These are phyloP conservation scores for Phortica okadai DNA, from an alignment of 2,888 invertebrate genomes.

Conservation along the genomic window DNA sequence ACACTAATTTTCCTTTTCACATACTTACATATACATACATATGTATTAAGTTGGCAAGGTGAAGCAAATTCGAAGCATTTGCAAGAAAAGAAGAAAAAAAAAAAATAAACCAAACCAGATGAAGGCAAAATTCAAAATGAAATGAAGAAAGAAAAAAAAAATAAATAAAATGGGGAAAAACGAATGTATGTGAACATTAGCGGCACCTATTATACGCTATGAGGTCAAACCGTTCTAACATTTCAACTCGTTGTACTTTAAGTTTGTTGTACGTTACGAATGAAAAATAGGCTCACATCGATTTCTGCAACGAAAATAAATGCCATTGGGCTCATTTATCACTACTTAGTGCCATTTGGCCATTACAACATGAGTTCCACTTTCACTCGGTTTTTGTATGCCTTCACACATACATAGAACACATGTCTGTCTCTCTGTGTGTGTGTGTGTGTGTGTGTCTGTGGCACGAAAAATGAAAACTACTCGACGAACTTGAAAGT, in stretches of 20 bases:
- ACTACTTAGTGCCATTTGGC: constrained; percentile 39
- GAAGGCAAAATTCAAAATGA: constrained; percentile 15
- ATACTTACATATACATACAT: background rate
- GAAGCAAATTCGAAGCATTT: background rate
- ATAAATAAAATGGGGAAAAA: background rate
- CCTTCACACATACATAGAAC: background rate
- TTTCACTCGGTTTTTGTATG: background rate
- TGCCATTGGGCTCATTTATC: constrained; percentile 29
- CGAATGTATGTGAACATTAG: background rate
- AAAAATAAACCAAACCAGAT: too few relatives aligned
- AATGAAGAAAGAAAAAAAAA: background rate
- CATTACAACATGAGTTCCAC: background rate
- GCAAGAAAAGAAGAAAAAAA: background rate
- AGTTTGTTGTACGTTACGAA: constrained; percentile 11
- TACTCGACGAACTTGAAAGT: constrained; percentile 23
- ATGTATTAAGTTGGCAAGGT: background rate
- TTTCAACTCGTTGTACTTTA: constrained; percentile 6
- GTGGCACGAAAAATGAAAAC: background rate
- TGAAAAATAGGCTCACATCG: constrained; percentile 59
- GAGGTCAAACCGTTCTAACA: background rate
- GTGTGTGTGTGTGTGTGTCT: constrained; percentile 1
- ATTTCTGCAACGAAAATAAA: constrained; percentile 47
- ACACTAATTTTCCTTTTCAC: background rate
- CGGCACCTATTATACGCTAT: constrained; percentile 18
- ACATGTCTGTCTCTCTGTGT: background rate